These are phyloP conservation scores for Coracopsis vasa DNA, from an alignment of 2,113 vertebrate genomes.

Conservation along the genomic window DNA sequence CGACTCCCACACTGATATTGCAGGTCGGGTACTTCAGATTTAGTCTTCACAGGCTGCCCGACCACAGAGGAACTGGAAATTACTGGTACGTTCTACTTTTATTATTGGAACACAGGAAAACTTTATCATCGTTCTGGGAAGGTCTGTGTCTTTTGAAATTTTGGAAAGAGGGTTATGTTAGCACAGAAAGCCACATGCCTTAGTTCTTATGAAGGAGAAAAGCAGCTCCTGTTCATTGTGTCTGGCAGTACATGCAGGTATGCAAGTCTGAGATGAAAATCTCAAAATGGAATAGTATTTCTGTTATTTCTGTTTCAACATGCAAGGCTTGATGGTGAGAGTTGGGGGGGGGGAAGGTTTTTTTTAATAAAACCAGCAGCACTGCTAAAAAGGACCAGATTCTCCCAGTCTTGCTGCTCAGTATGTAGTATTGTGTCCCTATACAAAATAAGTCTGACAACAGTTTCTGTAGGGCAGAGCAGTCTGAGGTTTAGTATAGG, in stretches of 20 bases:
- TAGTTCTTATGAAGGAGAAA: slow-evolving; percentile 20
- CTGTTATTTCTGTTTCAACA: not conserved
- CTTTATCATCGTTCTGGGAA: slow-evolving; percentile 79
- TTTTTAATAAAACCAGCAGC: not conserved
- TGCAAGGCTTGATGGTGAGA: not conserved
- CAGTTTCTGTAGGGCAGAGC: not conserved
- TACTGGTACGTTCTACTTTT: slow-evolving; percentile 71
- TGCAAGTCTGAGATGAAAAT: slow-evolving; percentile 14
- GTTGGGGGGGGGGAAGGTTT: not conserved
- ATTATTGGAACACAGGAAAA: slow-evolving; percentile 85
- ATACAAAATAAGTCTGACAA: not conserved
- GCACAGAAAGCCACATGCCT: slow-evolving; percentile 29
- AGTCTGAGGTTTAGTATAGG: not conserved
- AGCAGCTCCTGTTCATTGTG: slow-evolving; percentile 12
- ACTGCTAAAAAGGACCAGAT: not conserved
- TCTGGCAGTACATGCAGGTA: not conserved
- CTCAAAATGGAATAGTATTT: not conserved
- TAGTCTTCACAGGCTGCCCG: slow-evolving; percentile 68
- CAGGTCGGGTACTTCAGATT: slow-evolving; percentile 57
- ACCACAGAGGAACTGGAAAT: slow-evolving; percentile 80
- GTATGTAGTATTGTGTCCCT: not conserved
- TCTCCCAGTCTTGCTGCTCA: not conserved
- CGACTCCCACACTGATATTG: slow-evolving; percentile 78
- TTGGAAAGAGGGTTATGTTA: slow-evolving; percentile 60
- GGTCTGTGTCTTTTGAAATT: slow-evolving; percentile 76